phyloP scores from a whole-genome alignment of 37 sponge, comb jelly and placozoan genomes.

The Ephydatia muelleri region DNA sequence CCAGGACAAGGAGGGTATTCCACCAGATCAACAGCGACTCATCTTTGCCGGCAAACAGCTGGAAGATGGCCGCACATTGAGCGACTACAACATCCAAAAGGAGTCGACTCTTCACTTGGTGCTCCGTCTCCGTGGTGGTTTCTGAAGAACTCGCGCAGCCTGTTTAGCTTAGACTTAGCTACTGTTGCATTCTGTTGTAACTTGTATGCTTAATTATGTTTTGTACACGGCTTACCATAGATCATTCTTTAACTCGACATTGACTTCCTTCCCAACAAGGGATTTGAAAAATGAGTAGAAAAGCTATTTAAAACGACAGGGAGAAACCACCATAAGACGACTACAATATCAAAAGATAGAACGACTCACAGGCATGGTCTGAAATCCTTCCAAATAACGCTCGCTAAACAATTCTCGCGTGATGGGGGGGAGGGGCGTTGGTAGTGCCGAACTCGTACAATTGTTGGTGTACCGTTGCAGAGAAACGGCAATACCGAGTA shows the following conservation, averaged over 20 bases:
- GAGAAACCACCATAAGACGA: neutral
- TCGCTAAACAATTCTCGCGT: neutral
- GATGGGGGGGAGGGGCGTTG: neutral
- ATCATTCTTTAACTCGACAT: slow-evolving; percentile 97
- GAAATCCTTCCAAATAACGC: slow-evolving; percentile 21
- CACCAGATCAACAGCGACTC: slow-evolving; percentile 80
- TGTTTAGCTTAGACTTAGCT: neutral
- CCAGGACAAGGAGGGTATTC: slow-evolving; percentile 88
- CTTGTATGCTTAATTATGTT: neutral
- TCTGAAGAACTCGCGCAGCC: slow-evolving; percentile 12
- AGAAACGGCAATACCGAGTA: too few relatives aligned
- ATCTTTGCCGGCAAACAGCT: slow-evolving; percentile 79
- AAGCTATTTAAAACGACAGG: slow-evolving; percentile 48
- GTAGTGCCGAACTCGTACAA: too few relatives aligned
- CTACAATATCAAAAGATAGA: neutral
- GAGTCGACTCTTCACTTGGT: slow-evolving; percentile 75
- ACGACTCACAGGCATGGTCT: slow-evolving; percentile 57
- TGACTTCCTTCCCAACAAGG: slow-evolving; percentile 97
- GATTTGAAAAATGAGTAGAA: slow-evolving; percentile 99
- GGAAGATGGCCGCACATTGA: slow-evolving; percentile 74
- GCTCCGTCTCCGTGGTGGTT: slow-evolving; percentile 57
- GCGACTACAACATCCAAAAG: slow-evolving; percentile 92
- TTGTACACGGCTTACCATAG: slow-evolving; percentile 62
- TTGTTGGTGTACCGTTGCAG: too few relatives aligned
- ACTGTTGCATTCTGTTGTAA: neutral